These are phyloP conservation scores for Petrosia ficiformis DNA, from an alignment of 37 sponge, comb jelly and placozoan species.

Conservation along the genomic window DNA sequence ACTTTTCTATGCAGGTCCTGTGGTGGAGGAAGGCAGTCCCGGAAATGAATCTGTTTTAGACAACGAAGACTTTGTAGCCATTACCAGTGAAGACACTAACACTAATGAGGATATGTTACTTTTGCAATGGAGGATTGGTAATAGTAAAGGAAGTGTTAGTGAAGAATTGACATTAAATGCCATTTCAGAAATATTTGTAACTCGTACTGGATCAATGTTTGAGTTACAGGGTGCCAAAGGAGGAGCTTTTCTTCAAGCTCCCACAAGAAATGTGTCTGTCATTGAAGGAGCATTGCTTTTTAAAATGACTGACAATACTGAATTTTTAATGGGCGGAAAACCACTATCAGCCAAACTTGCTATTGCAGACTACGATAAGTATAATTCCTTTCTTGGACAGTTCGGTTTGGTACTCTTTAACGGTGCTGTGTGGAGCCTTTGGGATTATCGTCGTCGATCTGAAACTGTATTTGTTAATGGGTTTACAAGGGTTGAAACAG, in stretches of 20 bases:
- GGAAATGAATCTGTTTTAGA: not conserved
- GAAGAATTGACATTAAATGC: not conserved
- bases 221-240: conserved; percentile 12
- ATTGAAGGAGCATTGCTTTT: conserved; percentile 26
- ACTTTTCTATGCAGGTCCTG: conserved; percentile 54
- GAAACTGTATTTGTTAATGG: conserved; percentile 20
- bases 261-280: not conserved
- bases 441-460: conserved; percentile 45
- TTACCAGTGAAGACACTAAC: not conserved
- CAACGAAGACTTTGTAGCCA: not conserved
- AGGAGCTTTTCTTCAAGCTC: not conserved
- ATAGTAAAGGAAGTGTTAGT: not conserved
- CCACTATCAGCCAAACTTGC: conserved; percentile 31
- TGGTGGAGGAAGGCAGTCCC: not conserved
- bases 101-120: too few species aligned
- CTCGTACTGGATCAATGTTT: conserved; percentile 41
- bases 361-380: not conserved
- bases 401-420: conserved; percentile 35
- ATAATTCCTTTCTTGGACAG: conserved; percentile 29
- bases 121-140: not conserved
- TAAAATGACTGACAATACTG: conserved; percentile 6
- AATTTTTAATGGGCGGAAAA: conserved; percentile 33
- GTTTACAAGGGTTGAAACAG: not conserved
- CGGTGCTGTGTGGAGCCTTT: conserved; percentile 51
- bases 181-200: not conserved